Evolutionary conservation across 2,797 vertebrate species (phyloP), one percentile per base, ranked within the genome.

Genomic region (Rhynchonycteris naso): DNA sequence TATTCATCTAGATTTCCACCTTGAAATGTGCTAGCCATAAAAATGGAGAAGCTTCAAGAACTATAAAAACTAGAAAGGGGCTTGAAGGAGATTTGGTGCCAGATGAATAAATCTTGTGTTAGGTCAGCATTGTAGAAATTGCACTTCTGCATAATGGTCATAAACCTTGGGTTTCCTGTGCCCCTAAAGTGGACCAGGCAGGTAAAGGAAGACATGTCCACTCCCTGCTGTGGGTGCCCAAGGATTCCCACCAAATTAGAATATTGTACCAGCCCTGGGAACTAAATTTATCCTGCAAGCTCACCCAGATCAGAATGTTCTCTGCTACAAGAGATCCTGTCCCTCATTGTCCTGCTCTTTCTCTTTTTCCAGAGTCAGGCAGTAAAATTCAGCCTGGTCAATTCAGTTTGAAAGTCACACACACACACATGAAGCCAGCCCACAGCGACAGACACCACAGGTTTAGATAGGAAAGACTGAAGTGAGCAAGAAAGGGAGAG

Each of bases 301-400:
- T 95, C 95, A 83, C 52, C 69, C 38, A 63, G 94, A 96, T 87
- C 88, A 87, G 94, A 96, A 95, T 81, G 91, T 95, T 92, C 96
- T 92, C 95, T 47, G 18, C 93, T 61, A 3, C 75, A 59, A 21
- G 90, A 82, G 82, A 38, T 28, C 54, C 95, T 68, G 81, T 75
- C 93, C 83, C 74, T 89, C 69, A 21, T 12, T 43, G 63, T 76
- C 68, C 72, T 74, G 52, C 43, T 21, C 71, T 35, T 61, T 35
- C 81, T 71, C 79, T 74, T 54, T 76, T 13, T 63, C 72, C 80
- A 90, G 66, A 93, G 61, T 66, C 75, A 78, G 74, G 54, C 69
- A 21, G 26, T 80, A 75, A 56, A 80, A 76, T 28, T 58, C 35
- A 85, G 54, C 69, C 88, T 63, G 33, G 68, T 92, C 78, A 15